These are phyloP conservation scores for Myiozetetes cayanensis DNA, from an alignment of 2,113 vertebrate species.

Conservation along the genomic window DNA sequence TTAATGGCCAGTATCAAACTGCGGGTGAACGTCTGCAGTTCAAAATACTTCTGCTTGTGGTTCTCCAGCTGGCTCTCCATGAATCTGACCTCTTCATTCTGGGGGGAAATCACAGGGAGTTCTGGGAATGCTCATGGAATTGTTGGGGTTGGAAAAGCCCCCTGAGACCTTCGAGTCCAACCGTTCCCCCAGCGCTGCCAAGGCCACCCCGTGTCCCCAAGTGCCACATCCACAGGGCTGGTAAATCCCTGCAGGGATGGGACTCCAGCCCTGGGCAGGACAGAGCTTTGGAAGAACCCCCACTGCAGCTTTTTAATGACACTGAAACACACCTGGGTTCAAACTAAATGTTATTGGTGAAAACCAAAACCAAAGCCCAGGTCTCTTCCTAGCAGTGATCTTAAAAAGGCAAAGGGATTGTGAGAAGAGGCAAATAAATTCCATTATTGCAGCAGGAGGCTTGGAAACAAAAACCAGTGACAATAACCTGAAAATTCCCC, in stretches of 20 bases:
- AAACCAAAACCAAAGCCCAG: background rate
- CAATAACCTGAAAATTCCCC: background rate
- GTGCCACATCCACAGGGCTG: background rate
- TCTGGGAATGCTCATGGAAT: background rate
- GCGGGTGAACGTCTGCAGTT: constrained; percentile 88
- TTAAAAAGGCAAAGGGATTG: background rate
- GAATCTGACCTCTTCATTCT: constrained; percentile 96
- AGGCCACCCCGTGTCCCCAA: background rate
- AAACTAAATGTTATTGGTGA: background rate
- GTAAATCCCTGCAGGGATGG: background rate
- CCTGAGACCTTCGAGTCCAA: background rate
- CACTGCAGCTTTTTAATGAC: background rate
- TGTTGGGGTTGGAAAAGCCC: background rate
- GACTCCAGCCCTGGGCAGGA: background rate
- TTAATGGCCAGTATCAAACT: constrained; percentile 89
- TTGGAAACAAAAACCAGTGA: background rate
- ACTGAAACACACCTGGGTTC: background rate
- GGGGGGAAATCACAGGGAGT: background rate
- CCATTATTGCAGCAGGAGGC: background rate
- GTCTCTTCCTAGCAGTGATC: background rate
- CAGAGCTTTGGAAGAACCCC: background rate
- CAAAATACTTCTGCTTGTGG: constrained; percentile 92
- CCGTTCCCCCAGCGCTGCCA: background rate
- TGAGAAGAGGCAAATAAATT: background rate
- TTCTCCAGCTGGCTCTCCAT: constrained; percentile 91